Evolutionary conservation across 2,797 vertebrate species (phyloP).

Genomic region (Discoglossus pictus): DNA sequence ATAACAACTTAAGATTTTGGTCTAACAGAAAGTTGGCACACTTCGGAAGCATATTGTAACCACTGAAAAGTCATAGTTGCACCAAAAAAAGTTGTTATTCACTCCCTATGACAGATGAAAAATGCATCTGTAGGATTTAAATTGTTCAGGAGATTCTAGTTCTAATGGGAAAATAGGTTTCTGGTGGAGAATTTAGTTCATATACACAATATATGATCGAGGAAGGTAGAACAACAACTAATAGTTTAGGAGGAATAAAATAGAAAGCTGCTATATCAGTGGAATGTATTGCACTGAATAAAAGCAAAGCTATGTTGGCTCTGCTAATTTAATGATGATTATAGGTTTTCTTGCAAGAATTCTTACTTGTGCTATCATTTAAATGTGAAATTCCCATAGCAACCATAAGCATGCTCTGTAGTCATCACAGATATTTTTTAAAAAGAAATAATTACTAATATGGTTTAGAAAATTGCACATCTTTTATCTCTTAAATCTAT

Average conservation of each 20-base stretch:
- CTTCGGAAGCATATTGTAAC: conserved; percentile 67
- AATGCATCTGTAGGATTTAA: conserved; percentile 22
- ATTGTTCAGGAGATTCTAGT: conserved; percentile 17
- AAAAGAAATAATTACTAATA: conserved; percentile 49
- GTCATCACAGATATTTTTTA: conserved; percentile 58
- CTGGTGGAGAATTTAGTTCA: neutral
- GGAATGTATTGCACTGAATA: conserved; percentile 45
- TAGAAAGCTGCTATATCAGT: conserved; percentile 29
- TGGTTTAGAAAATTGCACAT: conserved; percentile 54
- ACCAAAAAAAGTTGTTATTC: conserved; percentile 16
- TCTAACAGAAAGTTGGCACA: conserved; percentile 80
- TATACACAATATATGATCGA: conserved; percentile 21
- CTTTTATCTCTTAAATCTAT: conserved; percentile 50
- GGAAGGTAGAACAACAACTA: conserved; percentile 4
- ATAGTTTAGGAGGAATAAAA: conserved; percentile 1
- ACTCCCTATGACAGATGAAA: conserved; percentile 31
- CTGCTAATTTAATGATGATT: conserved; percentile 54
- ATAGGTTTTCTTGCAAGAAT: conserved; percentile 54
- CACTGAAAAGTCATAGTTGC: conserved; percentile 54
- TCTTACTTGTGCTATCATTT: conserved; percentile 43
- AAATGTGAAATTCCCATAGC: conserved; percentile 67
- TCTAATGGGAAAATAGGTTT: conserved; percentile 3
- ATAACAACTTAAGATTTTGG: conserved; percentile 80
- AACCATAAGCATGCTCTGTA: conserved; percentile 58
- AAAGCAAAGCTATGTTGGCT: conserved; percentile 56